Evolutionary conservation across 2,888 invertebrate species (phyloP), one percentile per base, ranked within the genome.

Genomic region (Hemicrepidius hirtus): DNA sequence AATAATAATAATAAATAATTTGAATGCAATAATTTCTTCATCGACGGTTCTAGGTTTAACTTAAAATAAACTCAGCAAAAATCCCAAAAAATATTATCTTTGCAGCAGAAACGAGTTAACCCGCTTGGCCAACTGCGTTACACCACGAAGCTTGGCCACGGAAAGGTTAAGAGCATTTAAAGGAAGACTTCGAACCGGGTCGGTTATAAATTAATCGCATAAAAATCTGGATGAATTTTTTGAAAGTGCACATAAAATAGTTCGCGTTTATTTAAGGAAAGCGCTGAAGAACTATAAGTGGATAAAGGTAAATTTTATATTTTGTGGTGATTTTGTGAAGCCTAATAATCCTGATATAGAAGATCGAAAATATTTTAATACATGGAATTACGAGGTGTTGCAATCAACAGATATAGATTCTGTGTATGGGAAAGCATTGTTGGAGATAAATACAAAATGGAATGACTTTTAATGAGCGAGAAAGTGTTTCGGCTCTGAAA

Each of bases 221-320:
- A n/a, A 2, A 6, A n/a, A 16, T 16, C 4, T 16, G 13, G 9
- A 44, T 16, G 7, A 12, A 18, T 44, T 16, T 44, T 44, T 44
- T 16, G 16, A 18, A 13, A 16, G 16, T 9, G 44, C 16, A n/a
- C 3, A 12, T 44, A 7, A 6, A 16, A 7, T 18, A 18, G 18
- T 44, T 13, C 2, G n/a, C 3, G 7, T 6, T 4, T 7, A n/a
- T 16, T 18, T 44, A 16, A 6, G 44, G 9, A 44, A n/a, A 6
- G 13, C 18, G 16, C 1, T 44, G 3, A 44, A 9, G 7, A 44
- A n/a, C n/a, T n/a, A n/a, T n/a, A n/a, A n/a, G n/a, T n/a, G n/a
- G 18, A 16, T 44, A 18, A 44, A 44, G 18, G 44, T 44, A 18
- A 44, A 44, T 44, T 44, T 44, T 44, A 16, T 44, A 16, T 44